phyloP scores from a whole-genome alignment of 1,140 invertebrate genomes.

The Druon quercuslanigerum region DNA sequence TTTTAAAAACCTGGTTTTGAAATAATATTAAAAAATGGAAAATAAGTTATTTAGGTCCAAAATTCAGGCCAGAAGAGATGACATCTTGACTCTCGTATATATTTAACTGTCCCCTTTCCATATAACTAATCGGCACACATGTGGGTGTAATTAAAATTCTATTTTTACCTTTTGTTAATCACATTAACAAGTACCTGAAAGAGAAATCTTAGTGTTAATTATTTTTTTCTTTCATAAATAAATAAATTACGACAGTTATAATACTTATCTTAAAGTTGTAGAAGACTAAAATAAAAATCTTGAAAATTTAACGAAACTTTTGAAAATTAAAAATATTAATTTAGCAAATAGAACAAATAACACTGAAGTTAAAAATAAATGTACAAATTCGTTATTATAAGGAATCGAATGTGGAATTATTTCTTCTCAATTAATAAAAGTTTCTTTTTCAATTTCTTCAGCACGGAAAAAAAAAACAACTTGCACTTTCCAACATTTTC shows the following conservation, averaged over 20 bases:
- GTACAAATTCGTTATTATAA: not conserved
- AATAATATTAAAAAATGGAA: not conserved
- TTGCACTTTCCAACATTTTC: conserved; percentile 26
- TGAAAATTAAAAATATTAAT: too few species aligned
- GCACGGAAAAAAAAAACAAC: not conserved
- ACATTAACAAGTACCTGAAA: not conserved
- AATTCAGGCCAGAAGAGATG: conserved; percentile 21
- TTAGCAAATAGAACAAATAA: not conserved
- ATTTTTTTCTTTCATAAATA: too few species aligned
- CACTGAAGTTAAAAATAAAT: not conserved
- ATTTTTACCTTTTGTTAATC: not conserved
- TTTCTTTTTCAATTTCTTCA: conserved; percentile 8
- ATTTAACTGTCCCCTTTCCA: conserved; percentile 27
- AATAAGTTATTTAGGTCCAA: not conserved
- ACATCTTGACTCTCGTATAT: conserved; percentile 6
- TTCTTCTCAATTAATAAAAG: not conserved
- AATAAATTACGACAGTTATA: too few species aligned
- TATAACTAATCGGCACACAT: conserved; percentile 13
- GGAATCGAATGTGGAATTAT: not conserved
- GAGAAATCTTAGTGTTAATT: too few species aligned
- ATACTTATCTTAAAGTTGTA: too few species aligned
- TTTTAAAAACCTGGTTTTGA: not conserved
- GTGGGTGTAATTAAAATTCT: conserved; percentile 6
- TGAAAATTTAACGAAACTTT: too few species aligned
- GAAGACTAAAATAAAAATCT: too few species aligned